phyloP scores from a whole-genome alignment of 2,888 invertebrate genomes.

The Mechanitis mazaeus region DNA sequence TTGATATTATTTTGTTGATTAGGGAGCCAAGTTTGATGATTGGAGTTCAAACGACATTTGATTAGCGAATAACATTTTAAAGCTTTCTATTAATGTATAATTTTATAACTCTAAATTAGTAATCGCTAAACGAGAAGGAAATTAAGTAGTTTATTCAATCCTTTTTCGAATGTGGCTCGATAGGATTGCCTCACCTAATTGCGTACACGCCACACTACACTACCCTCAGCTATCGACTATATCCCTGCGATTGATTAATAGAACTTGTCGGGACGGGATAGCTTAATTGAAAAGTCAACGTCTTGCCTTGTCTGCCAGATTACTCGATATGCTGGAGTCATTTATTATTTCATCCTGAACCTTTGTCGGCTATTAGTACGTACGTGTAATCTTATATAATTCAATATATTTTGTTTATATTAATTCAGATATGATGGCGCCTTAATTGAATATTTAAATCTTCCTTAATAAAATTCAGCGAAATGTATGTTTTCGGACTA shows the following conservation, averaged over 20 bases:
- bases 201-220: conserved; percentile 39
- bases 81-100: no score
- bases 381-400: background rate
- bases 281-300: conserved; percentile 76
- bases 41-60: background rate
- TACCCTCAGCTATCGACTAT: conserved; percentile 36
- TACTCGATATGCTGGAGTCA: conserved; percentile 50
- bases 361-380: conserved; percentile 24
- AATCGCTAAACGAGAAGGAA: no score
- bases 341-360: conserved; percentile 46
- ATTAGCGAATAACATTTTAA: background rate
- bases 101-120: no score
- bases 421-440: background rate
- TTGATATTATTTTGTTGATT: conserved; percentile 20
- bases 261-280: conserved; percentile 45
- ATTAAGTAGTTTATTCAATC: background rate
- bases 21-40: background rate
- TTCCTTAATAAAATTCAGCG: background rate
- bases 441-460: background rate
- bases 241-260: conserved; percentile 57
- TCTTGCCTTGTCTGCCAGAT: conserved; percentile 53
- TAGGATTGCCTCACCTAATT: conserved; percentile 33
- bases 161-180: background rate
- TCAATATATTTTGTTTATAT: background rate
- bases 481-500: no score